Percentiles rank a stretch among this genome's conserved stretches.
These are phyloP conservation scores for Centrocercus urophasianus DNA, from an alignment of 2,113 vertebrate genomes.

Conservation along the genomic window DNA sequence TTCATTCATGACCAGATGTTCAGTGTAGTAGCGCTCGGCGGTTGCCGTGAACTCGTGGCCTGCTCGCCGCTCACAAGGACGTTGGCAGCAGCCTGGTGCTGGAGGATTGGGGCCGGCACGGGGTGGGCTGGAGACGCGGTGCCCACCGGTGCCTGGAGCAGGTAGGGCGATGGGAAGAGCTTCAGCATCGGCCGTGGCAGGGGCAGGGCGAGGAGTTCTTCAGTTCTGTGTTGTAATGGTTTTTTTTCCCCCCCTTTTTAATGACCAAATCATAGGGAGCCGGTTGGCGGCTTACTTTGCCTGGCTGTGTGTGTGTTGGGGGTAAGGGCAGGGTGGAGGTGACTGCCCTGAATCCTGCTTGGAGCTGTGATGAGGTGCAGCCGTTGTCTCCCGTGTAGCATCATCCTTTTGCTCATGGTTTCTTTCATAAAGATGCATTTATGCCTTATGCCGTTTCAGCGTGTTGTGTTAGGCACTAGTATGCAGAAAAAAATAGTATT, in stretches of 20 bases:
- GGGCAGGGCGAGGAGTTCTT: conserved; percentile 78
- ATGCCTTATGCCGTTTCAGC: conserved; percentile 70
- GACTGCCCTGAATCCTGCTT: conserved; percentile 12
- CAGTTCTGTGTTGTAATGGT: conserved; percentile 26
- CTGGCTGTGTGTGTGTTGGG: neutral
- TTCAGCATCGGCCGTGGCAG: conserved; percentile 86
- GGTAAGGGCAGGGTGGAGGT: conserved; percentile 1
- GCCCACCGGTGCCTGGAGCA: conserved; percentile 84
- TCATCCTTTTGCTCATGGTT: conserved; percentile 46
- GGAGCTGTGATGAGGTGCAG: conserved; percentile 3
- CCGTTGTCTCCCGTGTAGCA: conserved; percentile 46
- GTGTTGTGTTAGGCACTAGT: conserved; percentile 72
- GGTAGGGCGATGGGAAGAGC: conserved; percentile 79
- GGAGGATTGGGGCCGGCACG: conserved; percentile 87
- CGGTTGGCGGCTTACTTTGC: conserved; percentile 14
- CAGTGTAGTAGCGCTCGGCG: conserved; percentile 90
- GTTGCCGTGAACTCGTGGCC: conserved; percentile 97
- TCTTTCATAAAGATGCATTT: conserved; percentile 70
- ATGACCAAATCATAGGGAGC: conserved; percentile 41
- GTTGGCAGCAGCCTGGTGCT: conserved; percentile 90
- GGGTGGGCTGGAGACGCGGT: conserved; percentile 38
- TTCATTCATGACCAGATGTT: conserved; percentile 99
- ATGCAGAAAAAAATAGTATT: conserved; percentile 66
- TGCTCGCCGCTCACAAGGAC: conserved; percentile 93
- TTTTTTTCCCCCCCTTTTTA: neutral